Conservation (phyloP, 1,140 invertebrate species). For the Homarus americanus region DNA sequence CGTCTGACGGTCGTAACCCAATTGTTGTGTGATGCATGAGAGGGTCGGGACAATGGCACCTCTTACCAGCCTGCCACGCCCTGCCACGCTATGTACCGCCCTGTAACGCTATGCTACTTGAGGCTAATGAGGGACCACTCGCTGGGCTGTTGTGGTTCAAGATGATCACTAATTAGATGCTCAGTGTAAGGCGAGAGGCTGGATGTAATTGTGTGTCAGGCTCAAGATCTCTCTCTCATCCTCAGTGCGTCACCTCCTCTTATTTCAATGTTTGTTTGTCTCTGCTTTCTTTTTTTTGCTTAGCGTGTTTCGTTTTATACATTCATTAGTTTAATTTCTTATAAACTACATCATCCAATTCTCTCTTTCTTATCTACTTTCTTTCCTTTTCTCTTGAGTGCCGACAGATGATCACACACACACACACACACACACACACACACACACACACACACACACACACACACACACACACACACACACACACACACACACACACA, state of each 20-base stretch:
- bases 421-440: too few species aligned
- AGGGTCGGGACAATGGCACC: slow-evolving; percentile 18
- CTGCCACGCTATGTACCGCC: neutral
- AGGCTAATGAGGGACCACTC: slow-evolving; percentile 20
- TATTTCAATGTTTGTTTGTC: too few species aligned
- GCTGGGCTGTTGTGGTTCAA: neutral
- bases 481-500: too few species aligned
- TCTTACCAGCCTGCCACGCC: slow-evolving; percentile 8
- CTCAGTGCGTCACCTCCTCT: too few species aligned
- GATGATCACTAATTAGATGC: slow-evolving; percentile 9
- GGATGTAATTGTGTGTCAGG: neutral
- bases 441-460: too few species aligned
- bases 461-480: too few species aligned
- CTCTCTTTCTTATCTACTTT: neutral
- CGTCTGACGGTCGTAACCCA: neutral
- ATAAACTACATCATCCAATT: too few species aligned
- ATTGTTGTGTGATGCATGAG: slow-evolving; percentile 22
- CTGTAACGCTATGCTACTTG: slow-evolving; percentile 20
- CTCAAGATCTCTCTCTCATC: neutral
- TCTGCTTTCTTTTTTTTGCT: neutral
- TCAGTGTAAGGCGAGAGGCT: slow-evolving; percentile 1
- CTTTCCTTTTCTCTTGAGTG: neutral
- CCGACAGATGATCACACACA: too few species aligned
- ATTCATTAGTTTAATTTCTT: too few species aligned
- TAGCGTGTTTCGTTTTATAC: too few species aligned